A percentile compares a stretch with the other conserved stretches of the same genome.
These are phyloP conservation scores for Rhynchomys soricoides DNA, from an alignment of 2,113 vertebrate species.

Conservation along the genomic window DNA sequence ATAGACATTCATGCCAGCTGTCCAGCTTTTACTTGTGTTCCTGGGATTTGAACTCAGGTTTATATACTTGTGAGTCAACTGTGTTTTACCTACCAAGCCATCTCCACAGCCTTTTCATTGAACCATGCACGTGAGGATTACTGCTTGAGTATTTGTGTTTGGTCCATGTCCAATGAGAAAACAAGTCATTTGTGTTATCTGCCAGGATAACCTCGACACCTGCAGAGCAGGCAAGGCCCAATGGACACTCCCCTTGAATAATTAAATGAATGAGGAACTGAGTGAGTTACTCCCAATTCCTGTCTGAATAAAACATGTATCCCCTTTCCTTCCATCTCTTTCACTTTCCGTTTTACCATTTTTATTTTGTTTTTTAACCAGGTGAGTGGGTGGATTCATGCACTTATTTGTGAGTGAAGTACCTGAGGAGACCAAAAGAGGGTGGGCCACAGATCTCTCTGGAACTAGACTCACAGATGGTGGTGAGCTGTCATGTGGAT, in stretches of 20 bases:
- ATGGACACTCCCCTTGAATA: background rate
- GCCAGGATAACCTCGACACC: background rate
- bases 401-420: background rate
- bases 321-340: background rate
- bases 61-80: background rate
- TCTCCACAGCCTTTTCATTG: background rate
- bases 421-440: background rate
- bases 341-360: background rate
- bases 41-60: background rate
- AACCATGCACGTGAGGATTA: fast-evolving
- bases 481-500: background rate
- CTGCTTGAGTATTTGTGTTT: background rate
- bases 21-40: no score
- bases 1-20: background rate
- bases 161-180: background rate
- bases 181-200: background rate
- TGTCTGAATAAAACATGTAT: background rate
- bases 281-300: background rate
- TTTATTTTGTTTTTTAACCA: background rate
- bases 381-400: background rate
- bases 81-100: background rate
- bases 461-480: background rate
- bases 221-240: background rate
- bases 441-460: background rate
- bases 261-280: background rate